Evolutionary conservation across 2,888 invertebrate genomes (phyloP).

Genomic region (Cetonia aurata): DNA sequence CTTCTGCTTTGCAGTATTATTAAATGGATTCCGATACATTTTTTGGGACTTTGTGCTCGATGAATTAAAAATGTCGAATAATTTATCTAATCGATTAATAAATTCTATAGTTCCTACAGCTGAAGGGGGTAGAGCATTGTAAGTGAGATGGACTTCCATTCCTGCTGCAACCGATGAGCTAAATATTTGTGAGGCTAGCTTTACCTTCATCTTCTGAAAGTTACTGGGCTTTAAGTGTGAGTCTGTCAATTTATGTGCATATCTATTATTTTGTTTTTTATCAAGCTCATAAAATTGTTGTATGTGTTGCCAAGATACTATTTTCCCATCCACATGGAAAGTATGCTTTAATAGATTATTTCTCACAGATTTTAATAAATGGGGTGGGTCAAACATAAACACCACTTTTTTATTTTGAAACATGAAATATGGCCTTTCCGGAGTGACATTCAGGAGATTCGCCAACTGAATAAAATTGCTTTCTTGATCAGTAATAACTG

Average conservation of each 20-base stretch:
- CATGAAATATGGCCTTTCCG: conserved; percentile 42
- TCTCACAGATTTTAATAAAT: conserved; percentile 44
- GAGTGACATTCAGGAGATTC: conserved; percentile 24
- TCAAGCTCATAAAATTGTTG: conserved; percentile 42
- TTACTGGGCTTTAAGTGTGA: conserved; percentile 45
- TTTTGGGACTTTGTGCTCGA: too few relatives aligned
- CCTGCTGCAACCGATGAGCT: conserved; percentile 46
- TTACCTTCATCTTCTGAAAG: conserved; percentile 50
- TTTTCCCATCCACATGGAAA: conserved; percentile 26
- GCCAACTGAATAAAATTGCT: conserved; percentile 35
- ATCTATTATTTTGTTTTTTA: conserved; percentile 30
- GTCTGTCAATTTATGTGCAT: conserved; percentile 45
- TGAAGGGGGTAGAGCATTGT: too few relatives aligned
- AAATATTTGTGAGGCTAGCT: conserved; percentile 48
- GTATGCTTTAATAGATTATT: conserved; percentile 44
- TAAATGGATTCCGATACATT: too few relatives aligned
- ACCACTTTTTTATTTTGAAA: conserved; percentile 35
- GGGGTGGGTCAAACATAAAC: conserved; percentile 46
- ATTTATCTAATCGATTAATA: too few relatives aligned
- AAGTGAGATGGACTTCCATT: too few relatives aligned
- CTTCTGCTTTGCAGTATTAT: too few relatives aligned
- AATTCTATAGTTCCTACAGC: too few relatives aligned
- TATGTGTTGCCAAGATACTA: conserved; percentile 32
- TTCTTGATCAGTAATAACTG: conserved; percentile 17
- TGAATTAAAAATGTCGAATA: too few relatives aligned